Evolutionary conservation across 2,113 vertebrate genomes (phyloP).

Genomic region (Uropsilus gracilis): DNA sequence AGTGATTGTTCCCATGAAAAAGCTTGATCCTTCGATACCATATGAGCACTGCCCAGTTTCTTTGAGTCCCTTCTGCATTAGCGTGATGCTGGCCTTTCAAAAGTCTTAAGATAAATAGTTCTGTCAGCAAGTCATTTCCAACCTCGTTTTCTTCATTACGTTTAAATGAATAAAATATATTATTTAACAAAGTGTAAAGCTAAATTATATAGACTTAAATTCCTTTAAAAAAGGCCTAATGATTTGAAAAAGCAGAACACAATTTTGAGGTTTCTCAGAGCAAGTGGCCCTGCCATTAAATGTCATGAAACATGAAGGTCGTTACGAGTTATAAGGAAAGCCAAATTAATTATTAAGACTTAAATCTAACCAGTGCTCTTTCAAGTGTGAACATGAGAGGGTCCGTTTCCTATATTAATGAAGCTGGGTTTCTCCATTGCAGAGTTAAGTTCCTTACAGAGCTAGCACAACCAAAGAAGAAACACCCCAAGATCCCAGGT

Average conservation of each 20-base stretch:
- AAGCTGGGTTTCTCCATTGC: background rate
- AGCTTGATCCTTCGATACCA: background rate
- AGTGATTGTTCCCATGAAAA: background rate
- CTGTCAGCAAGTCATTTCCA: constrained; percentile 54
- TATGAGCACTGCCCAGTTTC: background rate
- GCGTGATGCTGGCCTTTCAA: constrained; percentile 14
- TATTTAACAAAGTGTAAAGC: constrained; percentile 71
- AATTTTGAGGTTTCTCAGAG: constrained; percentile 61
- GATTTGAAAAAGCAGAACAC: constrained; percentile 65
- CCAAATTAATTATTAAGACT: constrained; percentile 71
- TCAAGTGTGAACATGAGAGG: constrained; percentile 38
- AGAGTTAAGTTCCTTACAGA: background rate
- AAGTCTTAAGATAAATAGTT: constrained; percentile 50
- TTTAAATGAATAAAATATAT: constrained; percentile 76
- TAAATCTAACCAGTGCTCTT: constrained; percentile 57
- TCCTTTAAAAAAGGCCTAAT: constrained; percentile 58
- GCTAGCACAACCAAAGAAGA: background rate
- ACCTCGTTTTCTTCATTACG: constrained; percentile 62
- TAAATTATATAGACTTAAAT: constrained; percentile 68
- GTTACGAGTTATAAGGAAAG: constrained; percentile 66
- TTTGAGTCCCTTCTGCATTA: background rate
- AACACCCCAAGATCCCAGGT: background rate
- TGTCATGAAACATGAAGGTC: constrained; percentile 75
- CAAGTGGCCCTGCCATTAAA: constrained; percentile 62
- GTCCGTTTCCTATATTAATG: background rate